Evolutionary conservation across 2,113 vertebrate genomes (phyloP).

Genomic region (Nyctibius bracteatus): DNA sequence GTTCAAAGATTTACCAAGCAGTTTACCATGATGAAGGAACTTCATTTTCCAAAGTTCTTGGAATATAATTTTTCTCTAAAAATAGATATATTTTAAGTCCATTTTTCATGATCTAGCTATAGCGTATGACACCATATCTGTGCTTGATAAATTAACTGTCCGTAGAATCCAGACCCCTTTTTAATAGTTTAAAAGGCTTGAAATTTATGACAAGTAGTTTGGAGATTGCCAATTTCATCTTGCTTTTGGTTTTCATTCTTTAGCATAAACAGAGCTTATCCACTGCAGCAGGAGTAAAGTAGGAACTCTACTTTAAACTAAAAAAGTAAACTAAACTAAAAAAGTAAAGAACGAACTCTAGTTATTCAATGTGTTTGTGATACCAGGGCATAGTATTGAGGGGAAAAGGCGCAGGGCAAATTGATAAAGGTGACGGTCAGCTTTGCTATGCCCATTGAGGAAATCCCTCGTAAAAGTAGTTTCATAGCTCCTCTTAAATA

Average conservation of each 20-base stretch:
- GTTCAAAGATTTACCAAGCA: neutral
- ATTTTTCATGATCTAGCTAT: constrained; percentile 43
- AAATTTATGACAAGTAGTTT: constrained; percentile 41
- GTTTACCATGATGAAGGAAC: neutral
- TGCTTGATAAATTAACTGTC: constrained; percentile 43
- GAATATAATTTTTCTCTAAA: neutral
- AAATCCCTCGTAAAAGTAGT: neutral
- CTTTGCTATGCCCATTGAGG: neutral
- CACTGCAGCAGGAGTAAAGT: neutral
- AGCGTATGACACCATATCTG: neutral
- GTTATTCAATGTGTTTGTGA: neutral
- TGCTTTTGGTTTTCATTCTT: neutral
- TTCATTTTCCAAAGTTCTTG: constrained; percentile 11
- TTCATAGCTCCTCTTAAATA: neutral
- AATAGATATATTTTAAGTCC: neutral
- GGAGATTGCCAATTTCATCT: neutral
- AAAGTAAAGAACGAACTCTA: too few relatives aligned
- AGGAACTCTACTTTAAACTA: too few relatives aligned
- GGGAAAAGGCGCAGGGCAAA: neutral
- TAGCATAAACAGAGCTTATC: neutral
- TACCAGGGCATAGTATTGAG: neutral
- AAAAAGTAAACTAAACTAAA: too few relatives aligned
- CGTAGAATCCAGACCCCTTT: neutral
- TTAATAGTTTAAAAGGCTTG: constrained; percentile 33
- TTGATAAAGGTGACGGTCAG: neutral